Percentiles rank a stretch among this genome's conserved stretches.
Conservation (phyloP, 2,797 vertebrate genomes). For the Gymnothorax reevesii region DNA sequence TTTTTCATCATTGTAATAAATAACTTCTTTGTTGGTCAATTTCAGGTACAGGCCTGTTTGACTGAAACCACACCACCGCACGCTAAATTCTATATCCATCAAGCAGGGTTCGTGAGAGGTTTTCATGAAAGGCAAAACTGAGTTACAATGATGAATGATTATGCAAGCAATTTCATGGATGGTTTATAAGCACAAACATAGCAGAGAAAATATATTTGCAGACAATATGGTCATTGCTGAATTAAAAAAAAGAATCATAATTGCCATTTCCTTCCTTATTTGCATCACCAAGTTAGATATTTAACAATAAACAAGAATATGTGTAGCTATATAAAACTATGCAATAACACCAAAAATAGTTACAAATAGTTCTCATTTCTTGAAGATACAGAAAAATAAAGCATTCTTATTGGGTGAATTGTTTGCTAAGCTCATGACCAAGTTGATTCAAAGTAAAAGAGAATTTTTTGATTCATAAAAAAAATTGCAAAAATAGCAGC, state of each 20-base stretch:
- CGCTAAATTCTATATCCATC: slow-evolving; percentile 61
- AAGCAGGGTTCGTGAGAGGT: slow-evolving; percentile 55
- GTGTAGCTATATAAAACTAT: too few relatives aligned
- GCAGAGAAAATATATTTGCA: slow-evolving; percentile 50
- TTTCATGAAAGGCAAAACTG: slow-evolving; percentile 47
- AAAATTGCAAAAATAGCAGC: too few relatives aligned
- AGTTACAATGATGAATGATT: slow-evolving; percentile 68
- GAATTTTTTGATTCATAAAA: too few relatives aligned
- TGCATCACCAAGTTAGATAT: slow-evolving; percentile 40
- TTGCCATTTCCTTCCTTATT: slow-evolving; percentile 50
- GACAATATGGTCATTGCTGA: slow-evolving; percentile 67
- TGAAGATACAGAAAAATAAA: too few relatives aligned
- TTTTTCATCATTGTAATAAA: slow-evolving; percentile 54
- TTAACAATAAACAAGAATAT: not conserved
- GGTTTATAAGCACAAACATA: slow-evolving; percentile 71
- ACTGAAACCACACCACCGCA: slow-evolving; percentile 14
- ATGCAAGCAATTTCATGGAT: slow-evolving; percentile 73
- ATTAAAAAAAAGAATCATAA: slow-evolving; percentile 42
- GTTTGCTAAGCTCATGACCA: too few relatives aligned
- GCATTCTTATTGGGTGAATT: too few relatives aligned
- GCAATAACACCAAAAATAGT: too few relatives aligned
- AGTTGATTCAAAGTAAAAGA: too few relatives aligned
- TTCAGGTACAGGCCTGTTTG: slow-evolving; percentile 59
- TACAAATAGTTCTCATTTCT: too few relatives aligned
- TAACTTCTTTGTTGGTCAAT: slow-evolving; percentile 64